Evolutionary conservation across 2,797 vertebrate species (phyloP).

Genomic region (Dermochelys coriacea): DNA sequence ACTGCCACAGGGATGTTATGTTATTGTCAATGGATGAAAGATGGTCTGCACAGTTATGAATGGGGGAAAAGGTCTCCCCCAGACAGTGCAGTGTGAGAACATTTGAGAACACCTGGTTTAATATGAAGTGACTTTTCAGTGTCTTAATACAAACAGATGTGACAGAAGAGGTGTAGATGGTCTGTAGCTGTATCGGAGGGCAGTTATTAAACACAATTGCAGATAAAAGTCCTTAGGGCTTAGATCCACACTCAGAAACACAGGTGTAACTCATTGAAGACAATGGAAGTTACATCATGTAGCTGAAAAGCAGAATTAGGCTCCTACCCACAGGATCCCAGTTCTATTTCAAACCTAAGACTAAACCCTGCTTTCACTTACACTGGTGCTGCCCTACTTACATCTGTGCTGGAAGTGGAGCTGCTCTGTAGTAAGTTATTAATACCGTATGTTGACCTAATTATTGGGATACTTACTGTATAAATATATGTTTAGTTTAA

Average conservation of each 20-base stretch:
- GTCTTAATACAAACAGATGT: background rate
- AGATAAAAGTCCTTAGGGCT: background rate
- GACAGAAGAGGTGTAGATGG: background rate
- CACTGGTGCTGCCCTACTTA: background rate
- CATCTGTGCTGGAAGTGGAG: background rate
- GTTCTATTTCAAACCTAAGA: background rate
- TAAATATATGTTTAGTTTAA: background rate
- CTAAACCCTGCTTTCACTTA: background rate
- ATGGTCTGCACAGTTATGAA: fast-evolving
- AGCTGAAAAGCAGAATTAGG: background rate
- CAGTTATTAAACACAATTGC: background rate
- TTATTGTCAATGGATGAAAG: background rate
- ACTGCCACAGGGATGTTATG: fast-evolving
- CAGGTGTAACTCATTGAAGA: background rate
- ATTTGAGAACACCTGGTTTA: background rate
- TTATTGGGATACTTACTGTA: background rate
- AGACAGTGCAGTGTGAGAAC: background rate
- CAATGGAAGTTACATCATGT: background rate
- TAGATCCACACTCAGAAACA: background rate
- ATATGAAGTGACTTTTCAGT: background rate
- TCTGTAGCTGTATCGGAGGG: fast-evolving
- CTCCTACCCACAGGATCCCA: background rate
- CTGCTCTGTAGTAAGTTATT: fast-evolving
- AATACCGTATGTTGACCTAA: background rate
- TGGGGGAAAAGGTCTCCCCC: background rate